Base-by-base conservation (phyloP, 2,888 invertebrate genomes). In the Rotaria sp. region DNA sequence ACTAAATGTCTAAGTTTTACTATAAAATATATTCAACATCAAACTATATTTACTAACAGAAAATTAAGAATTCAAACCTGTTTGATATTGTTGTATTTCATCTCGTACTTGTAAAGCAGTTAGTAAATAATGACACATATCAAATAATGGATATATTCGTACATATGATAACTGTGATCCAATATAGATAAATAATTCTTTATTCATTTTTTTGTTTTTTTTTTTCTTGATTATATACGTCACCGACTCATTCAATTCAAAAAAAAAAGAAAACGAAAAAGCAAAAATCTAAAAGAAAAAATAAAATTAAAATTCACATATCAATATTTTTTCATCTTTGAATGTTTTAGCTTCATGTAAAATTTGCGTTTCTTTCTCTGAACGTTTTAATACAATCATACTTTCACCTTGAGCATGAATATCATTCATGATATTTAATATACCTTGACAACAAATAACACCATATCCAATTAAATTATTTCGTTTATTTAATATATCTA, bases 81-180 rank as follows among this genome's bases (percentile, higher is more conserved):
- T 88, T 59, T 88, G 88, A 84, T 89, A 88, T 59, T 52, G 52
- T 85, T 85, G 86, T 4, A 89, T 89, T 88, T 98, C 97, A 92
- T 98, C 97, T 90, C 96, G 93, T 88, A 97, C 96, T 90, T 95
- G 95, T 89, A 97, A 93, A 90, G 97, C 96, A 93, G 96, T 96
- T 89, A 97, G 93, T 89, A 96, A 93, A 92, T 96, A 96, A 93
- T 99, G 97, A 89, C 97, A 97, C 90, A 97, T 94, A 92, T 99
- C 98, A 92, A 99, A 99, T 93, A 97, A 98, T 86, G 99, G 99
- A 91, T 95, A 99, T 97, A 99, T 98, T 93, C 98, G 97, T 89
- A 98, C 93, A 92, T 97, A 96, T 89, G 96, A 96, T 93, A 99
- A 96, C 94, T 96, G 96, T 93, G 97, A 97, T 93, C 98, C 97